phyloP scores from a whole-genome alignment of 1,140 invertebrate species.

The Drosophila busckii region DNA sequence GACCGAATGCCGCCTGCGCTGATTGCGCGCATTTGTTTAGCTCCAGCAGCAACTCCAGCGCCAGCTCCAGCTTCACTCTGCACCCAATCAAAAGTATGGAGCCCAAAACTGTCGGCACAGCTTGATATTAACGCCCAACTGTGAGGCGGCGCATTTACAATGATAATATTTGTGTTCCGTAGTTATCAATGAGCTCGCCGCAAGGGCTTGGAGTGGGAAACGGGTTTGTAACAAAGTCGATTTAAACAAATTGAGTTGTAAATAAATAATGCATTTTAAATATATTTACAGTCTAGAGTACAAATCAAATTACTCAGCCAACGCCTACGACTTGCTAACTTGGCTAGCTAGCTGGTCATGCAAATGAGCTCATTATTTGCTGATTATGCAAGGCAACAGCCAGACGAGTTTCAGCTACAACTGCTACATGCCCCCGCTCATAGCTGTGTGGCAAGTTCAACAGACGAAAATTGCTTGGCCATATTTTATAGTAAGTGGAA shows the following conservation, averaged over 20 bases:
- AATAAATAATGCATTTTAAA: too few species aligned
- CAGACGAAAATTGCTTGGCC: slow-evolving; percentile 43
- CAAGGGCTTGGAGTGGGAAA: slow-evolving; percentile 1
- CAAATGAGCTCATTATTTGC: slow-evolving; percentile 66
- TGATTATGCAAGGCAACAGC: slow-evolving; percentile 58
- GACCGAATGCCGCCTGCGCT: slow-evolving; percentile 77
- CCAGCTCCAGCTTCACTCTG: slow-evolving; percentile 13
- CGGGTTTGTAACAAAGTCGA: too few species aligned
- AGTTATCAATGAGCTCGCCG: slow-evolving; percentile 69
- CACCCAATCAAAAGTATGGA: slow-evolving; percentile 42
- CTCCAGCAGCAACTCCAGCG: slow-evolving; percentile 14
- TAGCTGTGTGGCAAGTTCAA: slow-evolving; percentile 38
- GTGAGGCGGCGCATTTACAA: slow-evolving; percentile 77
- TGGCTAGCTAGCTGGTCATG: slow-evolving; percentile 20
- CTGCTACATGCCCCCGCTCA: slow-evolving; percentile 1
- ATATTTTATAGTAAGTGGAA: slow-evolving; percentile 4
- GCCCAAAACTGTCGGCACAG: slow-evolving; percentile 42
- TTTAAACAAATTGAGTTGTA: too few species aligned
- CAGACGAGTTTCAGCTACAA: slow-evolving; percentile 11
- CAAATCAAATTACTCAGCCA: too few species aligned
- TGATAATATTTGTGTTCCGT: slow-evolving; percentile 75
- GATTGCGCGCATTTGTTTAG: slow-evolving; percentile 77
- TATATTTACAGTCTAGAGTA: too few species aligned
- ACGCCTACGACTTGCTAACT: not conserved
- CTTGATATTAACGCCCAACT: slow-evolving; percentile 75